Evolutionary conservation across 2,113 vertebrate genomes (phyloP), one percentile per base, ranked within the genome.

Genomic region (Nicator chloris): DNA sequence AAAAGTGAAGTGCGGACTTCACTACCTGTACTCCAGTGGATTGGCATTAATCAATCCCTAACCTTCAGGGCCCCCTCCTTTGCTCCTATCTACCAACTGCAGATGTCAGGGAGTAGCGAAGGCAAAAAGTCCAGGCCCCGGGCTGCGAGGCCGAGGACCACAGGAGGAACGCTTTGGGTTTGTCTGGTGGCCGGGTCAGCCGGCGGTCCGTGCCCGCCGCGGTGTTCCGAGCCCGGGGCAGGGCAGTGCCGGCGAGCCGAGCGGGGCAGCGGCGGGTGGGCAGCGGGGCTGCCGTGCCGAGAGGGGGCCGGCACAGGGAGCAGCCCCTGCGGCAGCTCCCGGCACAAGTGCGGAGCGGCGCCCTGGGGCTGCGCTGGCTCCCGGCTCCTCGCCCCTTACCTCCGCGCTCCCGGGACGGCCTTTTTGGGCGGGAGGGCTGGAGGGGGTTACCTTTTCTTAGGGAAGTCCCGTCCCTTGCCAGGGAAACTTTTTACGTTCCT

Each of bases 1-100:
- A 11, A n/a, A 59, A 28, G 22, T 3, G 23, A 40, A 35, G n/a
- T 1, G 24, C 0, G 0, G 26, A 15, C 42, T 57, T 53, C 13
- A 7, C 44, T 91, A 37, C 40, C 61, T 11, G 28, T 6, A 30
- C 24, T n/a, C 11, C 5, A 44, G 61, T 2, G 10, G 31, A 30
- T 16, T 5, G 8, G 39, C 4, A 3, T 8, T 21, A 33, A 15
- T 21, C 66, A 39, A 4, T 42, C 37, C 39, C 0, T 4, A 35
- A 24, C 31, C 17, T 22, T 24, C 21, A 5, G 33, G 21, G 13
- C 15, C 5, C 35, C 27, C 51, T 86, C 40, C 42, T 44, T 17
- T 42, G 64, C 60, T 47, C 51, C 56, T 70, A 70, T 7, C 45
- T 7, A 3, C 54, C 8, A 35, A 45, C 37, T 15, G n/a, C 6